phyloP scores from a whole-genome alignment of 2,113 vertebrate genomes.

The Oreochromis tanganicae region DNA sequence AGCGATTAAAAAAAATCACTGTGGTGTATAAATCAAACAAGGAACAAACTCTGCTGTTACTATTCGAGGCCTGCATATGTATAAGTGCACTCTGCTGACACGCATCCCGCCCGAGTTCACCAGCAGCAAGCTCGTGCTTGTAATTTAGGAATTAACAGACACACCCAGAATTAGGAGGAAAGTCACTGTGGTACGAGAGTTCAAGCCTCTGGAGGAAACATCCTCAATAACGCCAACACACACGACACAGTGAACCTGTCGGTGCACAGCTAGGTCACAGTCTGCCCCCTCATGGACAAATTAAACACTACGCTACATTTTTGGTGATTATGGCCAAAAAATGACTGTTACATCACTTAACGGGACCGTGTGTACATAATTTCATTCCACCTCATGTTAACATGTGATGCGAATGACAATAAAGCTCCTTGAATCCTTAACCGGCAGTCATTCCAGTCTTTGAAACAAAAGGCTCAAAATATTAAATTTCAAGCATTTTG shows the following conservation, averaged over 20 bases:
- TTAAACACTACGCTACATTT: neutral
- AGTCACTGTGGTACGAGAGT: neutral
- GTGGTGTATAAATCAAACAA: neutral
- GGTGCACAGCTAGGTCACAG: rapidly evolving
- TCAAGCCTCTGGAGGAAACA: neutral
- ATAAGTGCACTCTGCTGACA: neutral
- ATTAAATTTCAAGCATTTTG: neutral
- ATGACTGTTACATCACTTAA: rapidly evolving
- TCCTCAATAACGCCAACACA: neutral
- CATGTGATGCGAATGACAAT: no score
- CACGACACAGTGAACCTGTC: neutral
- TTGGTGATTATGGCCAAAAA: rapidly evolving
- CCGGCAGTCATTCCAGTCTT: neutral
- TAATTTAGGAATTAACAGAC: neutral
- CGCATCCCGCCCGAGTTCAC: neutral
- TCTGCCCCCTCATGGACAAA: slow-evolving; percentile 28
- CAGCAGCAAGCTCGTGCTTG: neutral
- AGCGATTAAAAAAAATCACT: neutral
- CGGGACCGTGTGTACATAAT: no score
- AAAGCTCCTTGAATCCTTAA: neutral
- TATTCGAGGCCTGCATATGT: neutral
- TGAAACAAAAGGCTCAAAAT: neutral
- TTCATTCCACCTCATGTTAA: no score
- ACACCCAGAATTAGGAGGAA: neutral
- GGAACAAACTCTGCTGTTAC: neutral